Evolutionary conservation across 1,140 invertebrate species (phyloP), one percentile per base, ranked within the genome.

Genomic region (Lanistes nyassanus): DNA sequence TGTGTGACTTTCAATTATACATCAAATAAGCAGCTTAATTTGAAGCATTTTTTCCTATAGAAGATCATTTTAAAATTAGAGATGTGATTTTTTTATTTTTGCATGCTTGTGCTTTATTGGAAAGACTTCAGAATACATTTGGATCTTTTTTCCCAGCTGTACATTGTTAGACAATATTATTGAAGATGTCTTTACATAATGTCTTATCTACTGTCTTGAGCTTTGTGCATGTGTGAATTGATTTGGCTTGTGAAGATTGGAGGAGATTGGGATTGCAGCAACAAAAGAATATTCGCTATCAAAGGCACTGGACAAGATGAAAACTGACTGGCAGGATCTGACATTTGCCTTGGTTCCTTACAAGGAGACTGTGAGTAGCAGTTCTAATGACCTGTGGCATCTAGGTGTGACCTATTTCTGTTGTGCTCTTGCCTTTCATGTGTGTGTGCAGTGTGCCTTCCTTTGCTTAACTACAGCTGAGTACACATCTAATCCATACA

Each of bases 311-410:
- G 81, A 82, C 55, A 90, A 90, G 84, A 90, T 90, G 89, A 88
- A 89, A 78, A 69, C 82, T 69, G 89, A 90, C 79, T 90, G 89
- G 89, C 84, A 88, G 70, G 86, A 88, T 36, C 83, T 89, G 78
- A 72, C 53, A n/a, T 90, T 90, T 86, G 87, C 89, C 51, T 80
- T 90, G 65, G 79, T 88, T 67, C 78, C 84, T 53, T 96, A 94
- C 89, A 92, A 94, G 89, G 90, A 91, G 76, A 88, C 90, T 11
- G 90, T 90, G 82, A 86, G 83, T 84, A 21, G 11, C 89, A 71
- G 76, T 65, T 34, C 29, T 47, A 9, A 47, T 47, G 9, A 47
- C 42, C 42, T 47, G 42, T 47, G 42, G 42, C 19, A 47, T 47
- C 19, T 31, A 56, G 9, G n/a, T n/a, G n/a, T n/a, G n/a, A n/a